Evolutionary conservation across 35 echinoderm and acorn worm genomes (phyloP).

Genomic region (Eucidaris tribuloides): DNA sequence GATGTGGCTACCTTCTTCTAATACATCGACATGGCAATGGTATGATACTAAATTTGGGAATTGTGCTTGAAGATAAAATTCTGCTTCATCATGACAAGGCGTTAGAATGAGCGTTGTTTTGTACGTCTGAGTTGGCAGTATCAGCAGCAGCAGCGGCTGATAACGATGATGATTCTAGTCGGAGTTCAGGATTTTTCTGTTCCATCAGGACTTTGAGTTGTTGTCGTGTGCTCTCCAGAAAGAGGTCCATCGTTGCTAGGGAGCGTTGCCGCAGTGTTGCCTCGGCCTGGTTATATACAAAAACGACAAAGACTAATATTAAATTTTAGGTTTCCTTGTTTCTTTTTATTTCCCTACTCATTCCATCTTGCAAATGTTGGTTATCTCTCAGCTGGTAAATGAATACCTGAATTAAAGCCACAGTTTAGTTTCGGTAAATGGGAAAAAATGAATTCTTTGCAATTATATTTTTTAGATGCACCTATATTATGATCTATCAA

Average conservation of each 20-base stretch:
- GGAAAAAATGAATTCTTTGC: not conserved
- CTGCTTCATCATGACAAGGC: too few relatives aligned
- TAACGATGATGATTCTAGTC: not conserved
- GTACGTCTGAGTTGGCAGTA: too few relatives aligned
- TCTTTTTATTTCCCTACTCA: too few relatives aligned
- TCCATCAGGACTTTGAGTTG: slow-evolving; percentile 40
- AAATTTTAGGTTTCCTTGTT: too few relatives aligned
- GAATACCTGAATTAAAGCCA: not conserved
- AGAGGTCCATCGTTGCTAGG: slow-evolving; percentile 50
- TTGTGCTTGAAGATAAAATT: too few relatives aligned
- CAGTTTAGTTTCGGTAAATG: not conserved
- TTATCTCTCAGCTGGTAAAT: not conserved
- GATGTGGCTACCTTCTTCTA: too few relatives aligned
- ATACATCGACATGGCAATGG: too few relatives aligned
- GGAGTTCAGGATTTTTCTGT: not conserved
- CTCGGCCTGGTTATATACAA: slow-evolving; percentile 9
- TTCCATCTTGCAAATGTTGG: too few relatives aligned
- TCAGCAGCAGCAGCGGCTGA: too few relatives aligned
- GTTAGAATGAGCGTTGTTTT: too few relatives aligned
- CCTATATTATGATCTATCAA: too few relatives aligned
- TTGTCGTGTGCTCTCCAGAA: slow-evolving; percentile 59
- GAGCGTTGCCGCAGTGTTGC: slow-evolving; percentile 32
- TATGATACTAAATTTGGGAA: too few relatives aligned
- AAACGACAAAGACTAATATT: not conserved
- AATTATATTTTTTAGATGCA: not conserved